Base-by-base conservation (phyloP, 2,888 invertebrate genomes). In the Monochamus alternatus region DNA sequence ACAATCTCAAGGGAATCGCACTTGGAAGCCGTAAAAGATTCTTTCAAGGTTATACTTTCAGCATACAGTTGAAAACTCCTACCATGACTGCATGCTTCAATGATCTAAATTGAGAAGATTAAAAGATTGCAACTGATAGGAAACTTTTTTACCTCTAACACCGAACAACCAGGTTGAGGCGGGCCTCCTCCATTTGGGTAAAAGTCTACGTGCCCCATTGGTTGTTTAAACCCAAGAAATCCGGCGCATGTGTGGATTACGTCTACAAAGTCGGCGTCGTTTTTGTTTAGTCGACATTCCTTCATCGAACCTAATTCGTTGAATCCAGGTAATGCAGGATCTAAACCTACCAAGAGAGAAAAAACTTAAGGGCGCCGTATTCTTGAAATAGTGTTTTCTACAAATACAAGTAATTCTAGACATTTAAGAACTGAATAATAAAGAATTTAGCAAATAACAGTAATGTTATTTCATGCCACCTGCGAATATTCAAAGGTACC, bases 221-320 rank as follows among this genome's bases (percentile, higher is more conserved):
- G 90, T 43, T 86, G 82, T n/a, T 85, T 83, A 79, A 93, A 91
- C 0, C 95, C 95, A 51, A 92, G 89, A 60, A 92, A 89, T 0
- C 94, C 95, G 0, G 91, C 92, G 81, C 93, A 93, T 0, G 94
- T 94, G 84, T 95, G 95, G 68, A 95, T 93, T 0, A 95, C 91
- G 85, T 95, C 95, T 1, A 94, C 95, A 83, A 94, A 95, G n/a
- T 90, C 87, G 0, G 95, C 95, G 85, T 95, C 95, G 3, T 89
- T 90, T 44, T 88, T 88, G 80, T 94, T 94, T 64, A 95, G 88
- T 68, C 91, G 89, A 59, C 91, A 89, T 70, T 90, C 89, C 65
- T 89, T 89, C 62, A 82, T 84, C 22, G 80, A 75, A 5, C 81
- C 81, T n/a, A 86, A 1, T 1, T 22, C 88, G 86, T 92, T 92